Evolutionary conservation across 2,888 invertebrate species (phyloP).

Genomic region (Stenurella melanura): DNA sequence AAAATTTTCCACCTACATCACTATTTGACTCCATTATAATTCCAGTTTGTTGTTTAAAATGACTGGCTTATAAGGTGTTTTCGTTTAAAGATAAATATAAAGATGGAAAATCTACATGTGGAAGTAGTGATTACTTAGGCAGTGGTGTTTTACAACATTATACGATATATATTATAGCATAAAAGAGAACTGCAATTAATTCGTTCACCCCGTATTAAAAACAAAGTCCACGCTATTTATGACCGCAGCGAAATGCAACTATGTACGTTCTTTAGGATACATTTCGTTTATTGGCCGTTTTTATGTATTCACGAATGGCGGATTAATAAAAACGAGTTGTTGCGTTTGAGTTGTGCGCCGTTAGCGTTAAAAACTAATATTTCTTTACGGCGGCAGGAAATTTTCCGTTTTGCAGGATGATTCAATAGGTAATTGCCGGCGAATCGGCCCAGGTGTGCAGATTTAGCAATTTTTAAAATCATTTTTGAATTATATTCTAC

Average conservation of each 20-base stretch:
- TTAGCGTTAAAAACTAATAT: slow-evolving; percentile 53
- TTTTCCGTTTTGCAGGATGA: slow-evolving; percentile 23
- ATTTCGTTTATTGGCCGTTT: slow-evolving; percentile 53
- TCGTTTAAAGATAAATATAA: too few relatives aligned
- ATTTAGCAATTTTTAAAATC: slow-evolving; percentile 31
- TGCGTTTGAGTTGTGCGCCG: slow-evolving; percentile 43
- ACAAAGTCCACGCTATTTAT: background rate
- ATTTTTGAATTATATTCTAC: slow-evolving; percentile 22
- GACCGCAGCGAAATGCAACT: slow-evolving; percentile 30
- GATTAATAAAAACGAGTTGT: slow-evolving; percentile 61
- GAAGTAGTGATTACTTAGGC: too few relatives aligned
- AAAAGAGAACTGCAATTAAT: background rate
- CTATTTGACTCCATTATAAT: too few relatives aligned
- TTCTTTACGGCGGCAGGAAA: slow-evolving; percentile 45
- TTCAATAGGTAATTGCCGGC: background rate
- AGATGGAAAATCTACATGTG: too few relatives aligned
- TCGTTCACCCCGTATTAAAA: background rate
- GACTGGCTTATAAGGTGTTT: too few relatives aligned
- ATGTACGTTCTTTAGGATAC: slow-evolving; percentile 46
- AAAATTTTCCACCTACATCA: too few relatives aligned
- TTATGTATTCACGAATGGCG: slow-evolving; percentile 55
- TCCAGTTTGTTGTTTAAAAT: too few relatives aligned
- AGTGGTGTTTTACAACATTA: too few relatives aligned
- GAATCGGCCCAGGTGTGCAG: slow-evolving; percentile 17
- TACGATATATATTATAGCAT: too few relatives aligned